These are phyloP conservation scores for Corythaixoides concolor DNA, from an alignment of 2,113 vertebrate species.

Conservation along the genomic window DNA sequence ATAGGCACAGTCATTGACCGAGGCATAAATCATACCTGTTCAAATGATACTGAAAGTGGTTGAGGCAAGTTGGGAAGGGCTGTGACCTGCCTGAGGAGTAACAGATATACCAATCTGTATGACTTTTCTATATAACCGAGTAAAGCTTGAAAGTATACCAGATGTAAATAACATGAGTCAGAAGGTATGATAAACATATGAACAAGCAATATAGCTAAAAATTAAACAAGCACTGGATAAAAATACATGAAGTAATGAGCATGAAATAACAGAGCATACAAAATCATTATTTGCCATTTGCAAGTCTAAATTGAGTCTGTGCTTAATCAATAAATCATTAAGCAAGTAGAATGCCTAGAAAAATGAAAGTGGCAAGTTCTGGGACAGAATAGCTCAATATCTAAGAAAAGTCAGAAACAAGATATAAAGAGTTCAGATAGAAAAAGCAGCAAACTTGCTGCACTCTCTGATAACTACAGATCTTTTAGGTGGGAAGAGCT, in stretches of 20 bases:
- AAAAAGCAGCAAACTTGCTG: neutral
- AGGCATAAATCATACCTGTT: neutral
- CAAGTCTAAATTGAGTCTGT: neutral
- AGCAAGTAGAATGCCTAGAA: neutral
- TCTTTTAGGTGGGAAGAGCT: neutral
- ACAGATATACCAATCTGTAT: fast-evolving
- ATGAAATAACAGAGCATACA: neutral
- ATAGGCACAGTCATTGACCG: neutral
- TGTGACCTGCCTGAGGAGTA: neutral
- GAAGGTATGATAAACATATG: neutral
- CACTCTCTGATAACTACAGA: neutral
- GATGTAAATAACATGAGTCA: neutral
- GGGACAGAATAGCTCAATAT: neutral
- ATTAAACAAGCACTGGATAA: neutral
- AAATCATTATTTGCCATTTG: neutral
- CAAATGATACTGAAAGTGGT: neutral
- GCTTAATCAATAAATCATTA: neutral
- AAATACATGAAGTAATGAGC: neutral
- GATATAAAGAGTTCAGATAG: neutral
- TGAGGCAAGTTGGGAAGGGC: neutral
- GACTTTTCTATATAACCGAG: neutral
- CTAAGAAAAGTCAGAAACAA: neutral
- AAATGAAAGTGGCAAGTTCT: neutral
- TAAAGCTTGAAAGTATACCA: neutral
- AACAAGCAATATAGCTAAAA: neutral